These are phyloP conservation scores for Poeciliopsis turrubarensis DNA, from an alignment of 2,113 vertebrate genomes.

Conservation along the genomic window DNA sequence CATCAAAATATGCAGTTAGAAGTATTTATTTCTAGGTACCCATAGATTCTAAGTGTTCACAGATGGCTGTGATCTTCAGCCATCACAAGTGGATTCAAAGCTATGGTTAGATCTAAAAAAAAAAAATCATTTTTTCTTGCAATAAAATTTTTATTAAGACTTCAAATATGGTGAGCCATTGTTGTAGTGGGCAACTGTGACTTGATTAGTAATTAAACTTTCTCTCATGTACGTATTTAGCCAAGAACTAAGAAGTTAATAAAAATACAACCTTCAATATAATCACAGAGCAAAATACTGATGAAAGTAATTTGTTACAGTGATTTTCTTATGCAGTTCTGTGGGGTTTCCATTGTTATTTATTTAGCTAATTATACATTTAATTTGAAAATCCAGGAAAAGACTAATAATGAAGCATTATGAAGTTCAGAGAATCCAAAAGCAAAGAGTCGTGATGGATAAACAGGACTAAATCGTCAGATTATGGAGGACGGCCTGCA, in stretches of 20 bases:
- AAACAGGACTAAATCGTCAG: constrained; percentile 59
- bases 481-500: constrained; percentile 60
- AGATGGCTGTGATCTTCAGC: no score
- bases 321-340: neutral
- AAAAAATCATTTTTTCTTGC: no score
- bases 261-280: constrained; percentile 7
- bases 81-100: no score
- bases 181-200: neutral
- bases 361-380: neutral
- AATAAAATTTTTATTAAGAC: neutral
- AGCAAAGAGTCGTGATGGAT: constrained; percentile 37
- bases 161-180: neutral
- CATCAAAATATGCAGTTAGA: no score
- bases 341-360: neutral
- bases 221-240: neutral
- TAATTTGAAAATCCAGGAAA: neutral
- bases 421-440: constrained; percentile 25
- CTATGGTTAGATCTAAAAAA: neutral
- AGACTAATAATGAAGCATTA: neutral
- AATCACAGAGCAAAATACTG: neutral
- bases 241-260: neutral
- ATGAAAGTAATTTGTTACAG: neutral
- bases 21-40: no score
- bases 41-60: no score
- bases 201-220: no score